A percentile compares a stretch with the other conserved stretches of the same genome.
phyloP scores from a whole-genome alignment of 2,888 invertebrate genomes.

The Nycteola revayana region DNA sequence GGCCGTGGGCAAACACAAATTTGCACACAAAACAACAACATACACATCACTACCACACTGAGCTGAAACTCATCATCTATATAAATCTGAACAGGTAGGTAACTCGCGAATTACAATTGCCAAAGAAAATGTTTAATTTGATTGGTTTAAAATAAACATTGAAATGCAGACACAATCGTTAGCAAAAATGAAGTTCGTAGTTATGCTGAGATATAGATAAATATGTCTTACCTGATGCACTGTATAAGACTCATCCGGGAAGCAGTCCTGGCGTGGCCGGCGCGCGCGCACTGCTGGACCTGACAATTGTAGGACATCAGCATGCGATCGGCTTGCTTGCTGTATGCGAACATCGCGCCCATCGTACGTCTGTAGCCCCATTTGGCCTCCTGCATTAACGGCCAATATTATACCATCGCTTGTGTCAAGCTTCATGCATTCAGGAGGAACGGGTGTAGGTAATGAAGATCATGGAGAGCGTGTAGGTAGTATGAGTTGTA shows the following conservation, averaged over 20 bases:
- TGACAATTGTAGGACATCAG: constrained; percentile 81
- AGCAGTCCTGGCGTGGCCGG: constrained; percentile 64
- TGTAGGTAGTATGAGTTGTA: neutral
- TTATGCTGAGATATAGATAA: too few species aligned
- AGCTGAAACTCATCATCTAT: constrained; percentile 7
- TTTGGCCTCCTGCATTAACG: constrained; percentile 76
- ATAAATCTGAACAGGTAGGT: constrained; percentile 4
- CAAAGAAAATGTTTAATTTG: constrained; percentile 5
- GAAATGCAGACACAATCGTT: constrained; percentile 4
- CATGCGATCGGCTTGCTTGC: constrained; percentile 77
- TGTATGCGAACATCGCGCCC: constrained; percentile 80
- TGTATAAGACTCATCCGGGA: constrained; percentile 88
- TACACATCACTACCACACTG: constrained; percentile 17
- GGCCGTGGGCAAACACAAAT: constrained; percentile 49
- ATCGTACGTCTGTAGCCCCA: constrained; percentile 80
- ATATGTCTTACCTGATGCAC: constrained; percentile 85
- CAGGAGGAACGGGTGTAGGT: constrained; percentile 9
- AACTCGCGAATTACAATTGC: constrained; percentile 3
- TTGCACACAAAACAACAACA: constrained; percentile 28
- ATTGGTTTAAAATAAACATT: constrained; percentile 7
- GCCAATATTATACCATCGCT: constrained; percentile 54
- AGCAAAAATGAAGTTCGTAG: neutral
- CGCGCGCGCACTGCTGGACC: constrained; percentile 74
- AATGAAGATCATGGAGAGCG: constrained; percentile 5
- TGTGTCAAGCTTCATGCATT: constrained; percentile 40